Conservation (phyloP, 2,888 invertebrate species). For the Punctoribates punctum region DNA sequence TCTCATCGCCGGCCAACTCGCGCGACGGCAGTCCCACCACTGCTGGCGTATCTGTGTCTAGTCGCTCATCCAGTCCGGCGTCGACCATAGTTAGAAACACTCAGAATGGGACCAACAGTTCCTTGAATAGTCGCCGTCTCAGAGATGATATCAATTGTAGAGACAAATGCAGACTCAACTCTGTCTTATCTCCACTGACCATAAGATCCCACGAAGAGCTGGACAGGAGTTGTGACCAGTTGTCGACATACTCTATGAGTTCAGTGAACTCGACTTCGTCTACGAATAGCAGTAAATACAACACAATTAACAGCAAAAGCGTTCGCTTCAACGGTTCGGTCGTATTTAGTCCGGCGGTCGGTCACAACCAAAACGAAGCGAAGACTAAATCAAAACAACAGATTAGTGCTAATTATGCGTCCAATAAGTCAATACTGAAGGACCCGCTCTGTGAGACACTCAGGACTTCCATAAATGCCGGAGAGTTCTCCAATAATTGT, state of each 20-base stretch:
- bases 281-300: not conserved
- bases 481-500: slow-evolving; percentile 42
- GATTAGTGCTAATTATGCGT: slow-evolving; percentile 13
- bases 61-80: slow-evolving; percentile 37
- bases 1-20: slow-evolving; percentile 40
- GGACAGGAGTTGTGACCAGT: not conserved
- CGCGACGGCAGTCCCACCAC: slow-evolving; percentile 37
- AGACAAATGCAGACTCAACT: not conserved
- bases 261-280: not conserved
- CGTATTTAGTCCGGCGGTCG: not conserved
- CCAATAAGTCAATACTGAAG: slow-evolving; percentile 48
- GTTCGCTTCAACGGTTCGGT: slow-evolving; percentile 19
- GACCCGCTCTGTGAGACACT: slow-evolving; percentile 49
- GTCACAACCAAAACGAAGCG: not conserved
- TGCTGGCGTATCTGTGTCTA: slow-evolving; percentile 3
- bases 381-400: slow-evolving; percentile 1
- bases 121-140: slow-evolving; percentile 15
- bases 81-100: slow-evolving; percentile 10
- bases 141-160: not conserved
- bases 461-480: slow-evolving; percentile 46
- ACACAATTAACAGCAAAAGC: slow-evolving; percentile 15
- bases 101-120: not conserved
- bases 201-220: not conserved
- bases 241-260: not conserved
- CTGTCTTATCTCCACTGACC: slow-evolving; percentile 14